Base-by-base conservation (phyloP, 2,888 invertebrate genomes). In the Trissoscelio sp. region DNA sequence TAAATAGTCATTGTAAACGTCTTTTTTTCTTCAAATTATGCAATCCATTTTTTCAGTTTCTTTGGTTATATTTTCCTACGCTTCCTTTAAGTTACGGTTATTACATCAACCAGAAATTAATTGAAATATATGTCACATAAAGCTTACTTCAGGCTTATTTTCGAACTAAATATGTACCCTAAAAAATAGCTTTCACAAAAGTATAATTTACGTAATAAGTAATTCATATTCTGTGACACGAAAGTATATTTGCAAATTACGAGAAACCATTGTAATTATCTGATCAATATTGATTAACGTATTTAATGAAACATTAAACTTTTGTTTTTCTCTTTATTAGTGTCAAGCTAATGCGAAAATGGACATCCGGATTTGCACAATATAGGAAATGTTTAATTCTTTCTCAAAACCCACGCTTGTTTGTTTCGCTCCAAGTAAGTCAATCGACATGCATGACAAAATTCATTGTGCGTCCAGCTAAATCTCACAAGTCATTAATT, bases 401-500 rank as follows among this genome's bases (percentile, higher is more conserved):
- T 66, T 60, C 64, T 72, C 64, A 67, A 79, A 79, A 69, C 20
- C 20, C 60, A 34, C 53, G 51, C 48, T 69, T 55, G 62, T 67
- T 73, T 79, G 62, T 79, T 67, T 79, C 73, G 69, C 62, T 69
- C 11, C 79, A 73, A 73, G 73, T 79, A 73, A 79, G 79, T 48
- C 79, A 79, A 79, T 69, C 67, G 73, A 73, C 79, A 79, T 57
- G 79, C 79, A 58, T 78, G 78, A 64, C 64, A 72, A 78, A 79
- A 28, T 78, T 31, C 78, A 78, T 70, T 62, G 64, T 55, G 46
- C 34, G 28, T 48, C 22, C 37, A 48, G 16, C 20, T 58, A 9
- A 58, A 46, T 58, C 55, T 69, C 37, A 37, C 58, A 60, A 60
- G 51, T 51, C 70, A 69, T 55, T 69, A 44, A 46, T 34, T 69